Conservation (phyloP, 1,140 invertebrate species). For the Pectinophora gossypiella region DNA sequence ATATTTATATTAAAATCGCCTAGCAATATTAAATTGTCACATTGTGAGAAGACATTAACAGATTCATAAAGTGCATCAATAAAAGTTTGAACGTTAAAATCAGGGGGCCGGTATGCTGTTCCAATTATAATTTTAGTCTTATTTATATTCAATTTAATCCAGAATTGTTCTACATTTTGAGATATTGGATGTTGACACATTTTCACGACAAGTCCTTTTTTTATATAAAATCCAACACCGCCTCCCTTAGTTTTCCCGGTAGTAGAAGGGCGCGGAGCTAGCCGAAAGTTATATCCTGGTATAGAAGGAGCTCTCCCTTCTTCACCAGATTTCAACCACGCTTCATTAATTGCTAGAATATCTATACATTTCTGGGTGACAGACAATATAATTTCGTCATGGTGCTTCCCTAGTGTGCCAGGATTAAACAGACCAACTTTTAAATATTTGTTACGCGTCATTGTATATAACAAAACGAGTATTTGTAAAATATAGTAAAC, state of each 20-base stretch:
- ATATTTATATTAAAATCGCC: background rate
- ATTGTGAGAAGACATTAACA: background rate
- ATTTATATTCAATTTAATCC: background rate
- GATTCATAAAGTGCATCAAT: background rate
- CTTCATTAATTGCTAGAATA: slow-evolving; percentile 3
- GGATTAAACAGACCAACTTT: background rate
- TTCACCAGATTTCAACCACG: background rate
- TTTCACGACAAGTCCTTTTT: background rate
- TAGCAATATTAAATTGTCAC: background rate
- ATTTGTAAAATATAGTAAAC: no score
- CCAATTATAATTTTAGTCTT: background rate
- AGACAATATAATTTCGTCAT: slow-evolving; percentile 1
- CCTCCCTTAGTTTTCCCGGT: background rate
- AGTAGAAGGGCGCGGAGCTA: background rate
- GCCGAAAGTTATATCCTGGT: background rate
- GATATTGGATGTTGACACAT: background rate
- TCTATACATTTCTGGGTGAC: background rate
- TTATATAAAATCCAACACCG: slow-evolving; percentile 1
- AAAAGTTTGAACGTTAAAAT: background rate
- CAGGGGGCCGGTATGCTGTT: slow-evolving; percentile 1
- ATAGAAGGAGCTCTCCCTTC: background rate
- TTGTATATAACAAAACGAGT: background rate
- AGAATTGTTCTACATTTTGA: background rate
- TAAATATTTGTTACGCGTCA: background rate
- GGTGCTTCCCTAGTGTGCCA: background rate